phyloP scores from a whole-genome alignment of 2,113 vertebrate genomes.

The Epinephelus fuscoguttatus region DNA sequence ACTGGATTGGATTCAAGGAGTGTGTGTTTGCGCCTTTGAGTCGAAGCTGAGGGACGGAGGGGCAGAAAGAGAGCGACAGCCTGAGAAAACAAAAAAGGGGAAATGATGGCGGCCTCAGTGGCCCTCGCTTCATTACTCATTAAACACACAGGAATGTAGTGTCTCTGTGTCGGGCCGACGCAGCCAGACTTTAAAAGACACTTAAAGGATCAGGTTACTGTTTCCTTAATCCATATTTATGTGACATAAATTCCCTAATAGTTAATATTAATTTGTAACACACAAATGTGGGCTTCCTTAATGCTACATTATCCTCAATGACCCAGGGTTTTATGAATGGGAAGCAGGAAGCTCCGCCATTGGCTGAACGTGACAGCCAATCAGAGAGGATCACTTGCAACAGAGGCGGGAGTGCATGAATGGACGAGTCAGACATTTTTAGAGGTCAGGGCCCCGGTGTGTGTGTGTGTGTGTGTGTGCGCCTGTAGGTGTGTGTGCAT shows the following conservation, averaged over 20 bases:
- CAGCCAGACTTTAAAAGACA: background rate
- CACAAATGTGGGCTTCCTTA: background rate
- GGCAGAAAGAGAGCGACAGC: constrained; percentile 17
- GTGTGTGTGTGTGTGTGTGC: constrained; percentile 13
- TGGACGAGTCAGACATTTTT: constrained; percentile 56
- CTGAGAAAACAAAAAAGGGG: constrained; percentile 19
- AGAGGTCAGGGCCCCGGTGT: constrained; percentile 55
- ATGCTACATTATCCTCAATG: constrained; percentile 60
- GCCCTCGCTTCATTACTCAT: constrained; percentile 59
- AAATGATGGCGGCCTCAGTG: constrained; percentile 9
- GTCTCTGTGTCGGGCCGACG: background rate
- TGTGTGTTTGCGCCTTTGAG: constrained; percentile 3
- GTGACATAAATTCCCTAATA: too few relatives aligned
- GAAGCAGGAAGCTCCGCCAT: constrained; percentile 66
- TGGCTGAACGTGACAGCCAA: constrained; percentile 71
- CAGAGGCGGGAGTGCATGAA: constrained; percentile 60
- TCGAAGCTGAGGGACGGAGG: background rate
- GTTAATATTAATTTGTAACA: too few relatives aligned
- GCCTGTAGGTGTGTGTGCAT: constrained; percentile 27
- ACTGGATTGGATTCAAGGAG: constrained; percentile 21
- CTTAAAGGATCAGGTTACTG: too few relatives aligned
- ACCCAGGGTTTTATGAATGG: constrained; percentile 81
- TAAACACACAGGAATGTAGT: constrained; percentile 57
- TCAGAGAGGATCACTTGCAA: constrained; percentile 46
- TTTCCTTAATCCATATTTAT: too few relatives aligned